Base-by-base conservation (phyloP, 2,113 vertebrate genomes). In the Rhinolophus ferrumequinum region DNA sequence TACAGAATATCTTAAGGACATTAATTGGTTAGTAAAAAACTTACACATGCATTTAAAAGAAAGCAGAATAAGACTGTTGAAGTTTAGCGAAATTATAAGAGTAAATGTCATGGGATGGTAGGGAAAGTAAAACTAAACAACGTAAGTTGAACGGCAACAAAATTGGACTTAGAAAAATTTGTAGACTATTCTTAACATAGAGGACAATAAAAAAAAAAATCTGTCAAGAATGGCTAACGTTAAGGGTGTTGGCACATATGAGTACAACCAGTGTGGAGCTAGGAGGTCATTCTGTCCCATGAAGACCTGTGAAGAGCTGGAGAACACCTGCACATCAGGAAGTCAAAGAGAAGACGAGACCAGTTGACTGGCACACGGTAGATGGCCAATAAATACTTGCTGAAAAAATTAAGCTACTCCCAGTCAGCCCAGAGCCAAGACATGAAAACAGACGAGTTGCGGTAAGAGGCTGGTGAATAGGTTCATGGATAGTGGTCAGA, bases 61-160 rank as follows among this genome's bases (percentile, higher is more conserved):
- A 88, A 58, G 47, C 26, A 70, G 14, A 83, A 44, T 79, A 72
- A 84, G 54, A 82, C 35, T 35, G 26, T 44, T 92, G 19, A 94
- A 58, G 47, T 89, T 95, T 64, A 89, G 66, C 13, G 89, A 89
- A 95, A 80, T 67, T 79, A 85, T 93, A 16, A 92, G 62, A 90
- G 35, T 26, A 89, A 89, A 93, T 50, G 64, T 62, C 38, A 69
- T 84, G 67, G 70, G 35, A 92, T 70, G 35, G 38, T 69, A 88
- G 44, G 77, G 15, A 88, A 88, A 77, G 62, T 50, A 83, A 54
- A 92, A 62, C 58, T 67, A 58, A 84, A 86, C 26, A 81, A 89
- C 89, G 70, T 47, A 54, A 79, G 70, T 50, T 88, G 62, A 94
- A 92, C 88, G 70, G 19, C 30, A 81, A 91, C 21, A 88, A 66